Base-by-base conservation (phyloP, 2,113 vertebrate genomes). In the Eudyptes chrysolophus region DNA sequence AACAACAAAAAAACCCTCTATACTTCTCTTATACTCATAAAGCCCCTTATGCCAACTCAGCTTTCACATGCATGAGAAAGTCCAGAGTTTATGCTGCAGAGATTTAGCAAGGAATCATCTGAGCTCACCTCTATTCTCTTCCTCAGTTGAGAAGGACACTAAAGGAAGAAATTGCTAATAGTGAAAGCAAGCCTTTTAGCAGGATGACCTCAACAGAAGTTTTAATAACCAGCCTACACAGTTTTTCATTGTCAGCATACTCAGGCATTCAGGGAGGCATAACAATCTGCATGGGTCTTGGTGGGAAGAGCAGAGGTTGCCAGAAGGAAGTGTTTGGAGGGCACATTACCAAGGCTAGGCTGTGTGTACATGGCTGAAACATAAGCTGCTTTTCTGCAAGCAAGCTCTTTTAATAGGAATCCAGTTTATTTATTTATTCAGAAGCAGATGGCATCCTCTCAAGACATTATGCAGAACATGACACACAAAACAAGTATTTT, bases 381-480 rank as follows among this genome's bases (percentile, higher is more conserved):
- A 94, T 93, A 95, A 97, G 92, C 94, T 97, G 92, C 78, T 95
- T 96, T 96, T 87, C 92, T 95, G 93, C 87, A 96, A 95, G 94
- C 57, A 68, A 95, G 70, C 87, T 93, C 87, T 97, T 93, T 92
- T 93, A 85, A 87, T 76, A 95, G 90, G 90, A 97, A 97, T 69
- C 57, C 70, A 76, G 93, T 94, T 95, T 96, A 97, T 97, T 97
- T 97, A 94, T 97, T 97, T 95, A 96, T 96, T 95, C 95, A 93
- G 96, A 94, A 95, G 94, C 96, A 97, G 96, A 97, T 97, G 96
- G 94, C 94, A 96, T 85, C 87, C 92, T 96, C 90, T 95, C 97
- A 95, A 97, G 96, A 97, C 17, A 78, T 95, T 95, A 93, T 77
- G 92, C 92, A 88, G 96, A 95, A 95, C 90, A 97, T 96, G 94